A percentile compares a stretch with the other conserved stretches of the same genome.
Conservation (phyloP, 2,113 vertebrate species). For the Mobula hypostoma region DNA sequence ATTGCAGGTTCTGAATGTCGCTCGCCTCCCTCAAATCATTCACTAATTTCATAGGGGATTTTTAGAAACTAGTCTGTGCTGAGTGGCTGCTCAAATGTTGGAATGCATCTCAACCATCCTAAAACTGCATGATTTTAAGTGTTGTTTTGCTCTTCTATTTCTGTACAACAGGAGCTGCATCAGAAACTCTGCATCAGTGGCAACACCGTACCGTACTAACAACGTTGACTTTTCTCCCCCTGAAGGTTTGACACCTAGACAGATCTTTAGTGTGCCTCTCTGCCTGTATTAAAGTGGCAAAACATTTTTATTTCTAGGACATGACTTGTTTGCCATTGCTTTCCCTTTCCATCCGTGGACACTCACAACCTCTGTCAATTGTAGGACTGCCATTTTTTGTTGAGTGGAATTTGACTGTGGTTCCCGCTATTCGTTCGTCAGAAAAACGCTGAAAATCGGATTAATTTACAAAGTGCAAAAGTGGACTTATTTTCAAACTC, state of each 20-base stretch:
- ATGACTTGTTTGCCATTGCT: not conserved
- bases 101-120: not conserved
- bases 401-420: not conserved
- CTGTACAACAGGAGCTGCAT: not conserved
- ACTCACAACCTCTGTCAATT: not conserved
- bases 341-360: not conserved
- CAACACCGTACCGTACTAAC: not conserved
- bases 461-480: too few relatives aligned
- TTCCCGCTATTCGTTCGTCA: not conserved
- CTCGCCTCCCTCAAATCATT: not conserved
- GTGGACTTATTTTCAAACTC: not conserved
- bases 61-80: constrained; percentile 7
- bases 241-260: constrained; percentile 2
- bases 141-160: not conserved
- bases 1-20: not conserved
- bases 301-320: not conserved
- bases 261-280: not conserved
- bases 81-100: not conserved
- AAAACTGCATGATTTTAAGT: constrained; percentile 1
- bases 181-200: not conserved
- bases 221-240: not conserved
- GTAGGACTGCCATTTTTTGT: not conserved
- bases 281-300: not conserved
- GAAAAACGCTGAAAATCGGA: not conserved
- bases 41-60: not conserved